Evolutionary conservation across 2,797 vertebrate species (phyloP).

Genomic region (Macrochelys suwanniensis): DNA sequence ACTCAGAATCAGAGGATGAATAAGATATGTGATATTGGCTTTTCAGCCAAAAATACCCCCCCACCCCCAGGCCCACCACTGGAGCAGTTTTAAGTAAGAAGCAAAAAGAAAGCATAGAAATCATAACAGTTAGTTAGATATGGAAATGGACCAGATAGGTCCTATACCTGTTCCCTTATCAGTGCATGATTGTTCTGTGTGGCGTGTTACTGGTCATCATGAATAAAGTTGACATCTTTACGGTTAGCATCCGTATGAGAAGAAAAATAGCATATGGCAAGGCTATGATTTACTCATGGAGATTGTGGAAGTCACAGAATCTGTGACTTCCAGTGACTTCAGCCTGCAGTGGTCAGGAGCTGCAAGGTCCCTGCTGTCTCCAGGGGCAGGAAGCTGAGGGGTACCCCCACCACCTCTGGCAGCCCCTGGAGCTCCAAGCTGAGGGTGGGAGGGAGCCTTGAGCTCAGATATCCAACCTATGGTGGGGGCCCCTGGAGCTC

Average conservation of each 20-base stretch:
- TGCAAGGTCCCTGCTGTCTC: too few species aligned
- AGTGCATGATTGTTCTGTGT: neutral
- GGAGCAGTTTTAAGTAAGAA: neutral
- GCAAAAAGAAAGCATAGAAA: neutral
- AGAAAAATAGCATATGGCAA: neutral
- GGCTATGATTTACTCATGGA: too few species aligned
- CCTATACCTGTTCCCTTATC: neutral
- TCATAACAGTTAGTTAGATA: neutral
- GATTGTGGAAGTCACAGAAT: too few species aligned
- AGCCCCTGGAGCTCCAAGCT: too few species aligned
- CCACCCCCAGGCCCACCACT: neutral
- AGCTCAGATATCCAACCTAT: too few species aligned
- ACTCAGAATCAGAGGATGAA: neutral
- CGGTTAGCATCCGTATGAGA: neutral
- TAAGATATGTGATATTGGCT: neutral
- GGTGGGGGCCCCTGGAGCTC: too few species aligned
- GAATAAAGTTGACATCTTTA: neutral
- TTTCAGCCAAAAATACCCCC: neutral
- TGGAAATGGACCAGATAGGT: neutral
- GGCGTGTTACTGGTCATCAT: neutral
- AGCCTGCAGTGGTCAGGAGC: too few species aligned
- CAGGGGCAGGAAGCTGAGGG: too few species aligned
- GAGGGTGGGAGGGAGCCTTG: too few species aligned
- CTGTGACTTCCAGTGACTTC: too few species aligned
- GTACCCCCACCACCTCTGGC: too few species aligned